Evolutionary conservation across 2,888 invertebrate species (phyloP), one percentile per base, ranked within the genome.

Genomic region (Drosophila flavopinicola): DNA sequence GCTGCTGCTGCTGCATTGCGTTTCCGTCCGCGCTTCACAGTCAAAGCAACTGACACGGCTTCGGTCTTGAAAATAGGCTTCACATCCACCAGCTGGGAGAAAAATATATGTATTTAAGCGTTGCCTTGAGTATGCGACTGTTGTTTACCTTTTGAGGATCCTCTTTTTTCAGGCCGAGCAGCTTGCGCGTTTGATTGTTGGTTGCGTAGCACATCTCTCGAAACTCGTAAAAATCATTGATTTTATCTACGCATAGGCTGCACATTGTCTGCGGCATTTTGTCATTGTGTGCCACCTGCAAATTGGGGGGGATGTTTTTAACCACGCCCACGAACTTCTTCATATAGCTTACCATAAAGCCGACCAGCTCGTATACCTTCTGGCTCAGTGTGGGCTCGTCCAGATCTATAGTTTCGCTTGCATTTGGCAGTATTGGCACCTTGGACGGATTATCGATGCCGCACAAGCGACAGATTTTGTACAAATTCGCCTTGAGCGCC

Each of bases 191-290:
- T 39, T 91, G 90, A 23, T 88, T 90, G 71, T 93, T 92, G 0
- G 93, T 94, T 27, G 92, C 90, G 35, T 90, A 90, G 74, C 93
- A 93, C 92, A 93, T 92, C 66, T 93, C 92, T 10, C 93, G 88
- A 84, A 93, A 94, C 82, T 93, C 93, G 29, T 92, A 93, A 88
- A 93, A 93, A 73, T 94, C 93, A 78, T 93, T 93, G 53, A 94
- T 92, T 90, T 93, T 94, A 74, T 94, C 94, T 11, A 93, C 92
- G 33, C 94, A 94, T 9, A 93, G 78, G 73, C 92, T 92, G 69
- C 94, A 94, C 52, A 93, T 93, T 9, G 93, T 90, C 0, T 94
- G 94, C 0, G 94, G 94, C 94, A 94, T 93, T 80, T 92, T 92
- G 70, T 94, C 94, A 59, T 92, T 91, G 65, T 91, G 90, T 6